Percentiles rank a stretch among this genome's conserved stretches.
These are phyloP conservation scores for Prunella strophiata DNA, from an alignment of 2,797 vertebrate genomes.

Conservation along the genomic window DNA sequence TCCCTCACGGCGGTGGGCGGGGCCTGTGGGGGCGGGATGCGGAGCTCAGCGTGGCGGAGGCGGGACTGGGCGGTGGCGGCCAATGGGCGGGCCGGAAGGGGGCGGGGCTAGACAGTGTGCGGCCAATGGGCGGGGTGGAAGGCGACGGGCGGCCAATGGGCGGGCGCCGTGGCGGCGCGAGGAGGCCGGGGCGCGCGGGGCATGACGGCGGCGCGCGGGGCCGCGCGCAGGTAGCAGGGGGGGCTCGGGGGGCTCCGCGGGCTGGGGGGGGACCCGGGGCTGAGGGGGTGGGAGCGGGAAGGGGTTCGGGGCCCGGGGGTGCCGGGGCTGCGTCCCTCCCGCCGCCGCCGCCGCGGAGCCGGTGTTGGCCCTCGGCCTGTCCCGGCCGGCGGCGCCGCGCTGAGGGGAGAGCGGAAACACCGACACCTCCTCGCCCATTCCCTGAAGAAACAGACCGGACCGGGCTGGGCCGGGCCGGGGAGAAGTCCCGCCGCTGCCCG, in stretches of 20 bases:
- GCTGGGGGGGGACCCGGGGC: fast-evolving
- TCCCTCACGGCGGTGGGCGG: neutral
- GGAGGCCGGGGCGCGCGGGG: neutral
- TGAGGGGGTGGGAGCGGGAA: neutral
- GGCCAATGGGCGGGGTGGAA: neutral
- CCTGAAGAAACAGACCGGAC: neutral
- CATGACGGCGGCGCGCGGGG: neutral
- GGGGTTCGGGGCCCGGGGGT: neutral
- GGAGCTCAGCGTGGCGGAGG: neutral
- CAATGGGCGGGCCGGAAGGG: neutral
- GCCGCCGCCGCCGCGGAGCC: neutral
- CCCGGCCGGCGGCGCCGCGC: neutral
- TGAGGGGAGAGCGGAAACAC: neutral
- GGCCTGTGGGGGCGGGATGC: neutral
- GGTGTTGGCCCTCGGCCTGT: neutral
- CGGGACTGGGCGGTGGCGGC: neutral
- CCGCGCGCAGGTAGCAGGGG: neutral
- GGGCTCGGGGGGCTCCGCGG: neutral
- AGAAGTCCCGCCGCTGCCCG: neutral
- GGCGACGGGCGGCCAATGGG: neutral
- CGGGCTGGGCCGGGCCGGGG: neutral
- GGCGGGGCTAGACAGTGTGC: neutral
- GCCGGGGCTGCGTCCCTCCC: neutral
- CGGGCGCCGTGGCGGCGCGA: neutral
- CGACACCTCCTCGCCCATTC: neutral